Evolutionary conservation across 2,797 vertebrate genomes (phyloP), one percentile per base, ranked within the genome.

Genomic region (Tapera naevia): DNA sequence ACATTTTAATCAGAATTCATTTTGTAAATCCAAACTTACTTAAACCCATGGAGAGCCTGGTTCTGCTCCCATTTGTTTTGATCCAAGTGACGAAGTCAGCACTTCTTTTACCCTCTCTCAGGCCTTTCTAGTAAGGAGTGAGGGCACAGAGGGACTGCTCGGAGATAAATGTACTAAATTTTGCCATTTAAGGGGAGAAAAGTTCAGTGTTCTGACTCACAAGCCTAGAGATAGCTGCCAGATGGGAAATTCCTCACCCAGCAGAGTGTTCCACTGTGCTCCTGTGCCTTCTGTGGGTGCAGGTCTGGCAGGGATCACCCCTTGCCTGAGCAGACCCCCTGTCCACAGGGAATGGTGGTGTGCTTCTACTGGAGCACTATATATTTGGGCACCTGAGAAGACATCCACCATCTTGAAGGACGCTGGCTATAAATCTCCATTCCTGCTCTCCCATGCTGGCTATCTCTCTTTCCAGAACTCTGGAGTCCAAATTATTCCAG

Each of bases 221-320:
- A 17, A 86, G n/a, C 10, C 24, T 17, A 35, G 18, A 10, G 32
- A 51, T 5, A 66, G n/a, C 19, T 73, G 43, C 35, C 82, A 84
- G 27, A 51, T 41, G 41, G 67, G 73, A 66, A 86, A 93, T 39
- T 51, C 39, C 33, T 81, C 22, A n/a, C 13, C 74, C 25, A 82
- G 30, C 8, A 80, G 41, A 93, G 82, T 0, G 5, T 13, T 45
- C 4, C 17, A 33, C 17, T 61, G 32, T 6, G 0, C 3, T 62
- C 13, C 46, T 57, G 16, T 25, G n/a, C 21, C 30, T 46, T 80
- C 54, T 21, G 17, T 14, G 8, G 41, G 17, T 41, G 43, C 4
- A 11, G 0, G 2, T 33, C 32, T 2, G 1, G 4, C 6, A 43
- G 24, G 24, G 11, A 2, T 8, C 22, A 23, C 7, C 23, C 35